Conservation (phyloP, 2,113 vertebrate species). For the Apus apus region DNA sequence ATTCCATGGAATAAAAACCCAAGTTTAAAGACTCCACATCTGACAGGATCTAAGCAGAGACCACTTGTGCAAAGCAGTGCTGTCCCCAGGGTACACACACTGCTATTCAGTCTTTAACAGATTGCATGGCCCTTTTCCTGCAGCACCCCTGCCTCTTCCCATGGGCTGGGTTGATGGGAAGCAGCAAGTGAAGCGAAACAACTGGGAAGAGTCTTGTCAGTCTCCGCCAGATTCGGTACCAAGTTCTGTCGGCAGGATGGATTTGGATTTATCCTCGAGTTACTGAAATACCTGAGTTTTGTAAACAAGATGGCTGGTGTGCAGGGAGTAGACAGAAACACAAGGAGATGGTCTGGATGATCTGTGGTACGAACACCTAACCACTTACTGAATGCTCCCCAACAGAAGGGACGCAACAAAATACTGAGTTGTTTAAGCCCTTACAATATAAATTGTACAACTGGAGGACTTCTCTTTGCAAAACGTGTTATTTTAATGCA, state of each 20-base stretch:
- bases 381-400: background rate
- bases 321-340: background rate
- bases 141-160: conserved; percentile 36
- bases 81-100: background rate
- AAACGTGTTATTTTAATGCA: background rate
- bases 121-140: conserved; percentile 36
- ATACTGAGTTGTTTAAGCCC: background rate
- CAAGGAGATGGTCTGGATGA: background rate
- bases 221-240: background rate
- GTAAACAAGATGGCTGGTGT: background rate
- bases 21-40: conserved; percentile 47
- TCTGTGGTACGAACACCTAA: background rate
- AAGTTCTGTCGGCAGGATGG: background rate
- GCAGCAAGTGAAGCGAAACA: conserved; percentile 37
- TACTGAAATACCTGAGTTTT: background rate
- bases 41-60: conserved; percentile 18
- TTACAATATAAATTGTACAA: background rate
- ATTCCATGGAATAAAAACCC: conserved; percentile 15
- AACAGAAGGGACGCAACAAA: background rate
- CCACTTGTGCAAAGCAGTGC: background rate
- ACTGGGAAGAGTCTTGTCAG: conserved; percentile 2
- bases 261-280: background rate
- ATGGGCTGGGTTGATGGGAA: conserved; percentile 6
- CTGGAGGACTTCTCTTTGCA: background rate
- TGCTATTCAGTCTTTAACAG: conserved; percentile 45